Conservation (phyloP, 2,888 invertebrate species). For the Nomada fabriciana region DNA sequence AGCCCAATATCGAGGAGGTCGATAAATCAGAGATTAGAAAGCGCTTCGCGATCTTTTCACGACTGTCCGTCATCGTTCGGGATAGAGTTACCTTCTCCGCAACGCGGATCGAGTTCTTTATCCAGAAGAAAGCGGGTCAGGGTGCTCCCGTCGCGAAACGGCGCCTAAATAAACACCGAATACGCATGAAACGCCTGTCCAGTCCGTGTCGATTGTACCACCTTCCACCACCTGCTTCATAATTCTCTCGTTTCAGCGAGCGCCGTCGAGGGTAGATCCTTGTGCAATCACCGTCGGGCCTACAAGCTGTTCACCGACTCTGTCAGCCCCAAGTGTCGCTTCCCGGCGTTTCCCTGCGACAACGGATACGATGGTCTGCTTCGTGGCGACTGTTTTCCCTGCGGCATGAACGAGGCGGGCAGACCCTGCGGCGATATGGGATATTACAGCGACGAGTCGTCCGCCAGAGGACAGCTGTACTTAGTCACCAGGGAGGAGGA, state of each 20-base stretch:
- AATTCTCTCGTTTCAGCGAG: conserved; percentile 86
- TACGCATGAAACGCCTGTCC: not conserved
- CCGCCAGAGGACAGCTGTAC: conserved; percentile 94
- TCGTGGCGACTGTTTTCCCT: conserved; percentile 91
- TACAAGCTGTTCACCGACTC: conserved; percentile 98
- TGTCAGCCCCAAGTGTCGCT: conserved; percentile 95
- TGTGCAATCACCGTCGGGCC: conserved; percentile 97
- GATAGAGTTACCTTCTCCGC: conserved; percentile 76
- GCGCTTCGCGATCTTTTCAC: conserved; percentile 73
- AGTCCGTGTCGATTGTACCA: no score
- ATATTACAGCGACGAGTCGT: conserved; percentile 94
- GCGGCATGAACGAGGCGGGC: conserved; percentile 85
- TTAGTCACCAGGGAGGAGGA: conserved; percentile 95
- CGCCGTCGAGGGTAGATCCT: conserved; percentile 92
- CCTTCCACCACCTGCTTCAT: no score
- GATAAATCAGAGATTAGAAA: conserved; percentile 78
- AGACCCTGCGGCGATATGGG: conserved; percentile 96
- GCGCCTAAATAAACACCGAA: conserved; percentile 20
- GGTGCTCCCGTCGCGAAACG: conserved; percentile 17
- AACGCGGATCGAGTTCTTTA: conserved; percentile 68
- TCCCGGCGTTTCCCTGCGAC: conserved; percentile 95
- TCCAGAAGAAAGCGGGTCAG: conserved; percentile 75
- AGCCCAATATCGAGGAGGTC: conserved; percentile 5
- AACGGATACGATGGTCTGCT: conserved; percentile 92
- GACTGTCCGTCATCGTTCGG: conserved; percentile 51